phyloP scores from a whole-genome alignment of 2,113 vertebrate genomes.

The Baryphthengus martii region DNA sequence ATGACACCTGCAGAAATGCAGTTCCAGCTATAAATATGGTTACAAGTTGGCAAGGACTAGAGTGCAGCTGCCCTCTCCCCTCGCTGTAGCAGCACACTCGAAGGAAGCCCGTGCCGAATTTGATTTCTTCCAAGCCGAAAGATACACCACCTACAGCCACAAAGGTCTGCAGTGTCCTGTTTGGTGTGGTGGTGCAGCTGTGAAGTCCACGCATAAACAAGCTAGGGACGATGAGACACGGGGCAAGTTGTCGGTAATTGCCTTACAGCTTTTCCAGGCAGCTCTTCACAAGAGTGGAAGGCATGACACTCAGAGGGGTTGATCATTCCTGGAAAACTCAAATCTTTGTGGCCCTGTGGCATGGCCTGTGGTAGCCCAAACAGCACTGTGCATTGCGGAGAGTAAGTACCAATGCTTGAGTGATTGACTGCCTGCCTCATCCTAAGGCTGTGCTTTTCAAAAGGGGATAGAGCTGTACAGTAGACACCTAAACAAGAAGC shows the following conservation, averaged over 20 bases:
- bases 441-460: not conserved
- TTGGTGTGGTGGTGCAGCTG: not conserved
- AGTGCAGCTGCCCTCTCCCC: not conserved
- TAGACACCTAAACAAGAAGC: not conserved
- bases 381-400: not conserved
- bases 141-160: fast-evolving
- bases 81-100: not conserved
- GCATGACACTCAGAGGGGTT: too few relatives aligned
- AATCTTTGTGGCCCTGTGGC: not conserved
- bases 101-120: not conserved
- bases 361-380: not conserved
- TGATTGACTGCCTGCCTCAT: not conserved
- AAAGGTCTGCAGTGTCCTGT: fast-evolving
- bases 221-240: not conserved
- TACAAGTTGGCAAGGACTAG: not conserved
- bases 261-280: not conserved
- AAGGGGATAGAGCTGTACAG: not conserved
- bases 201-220: not conserved
- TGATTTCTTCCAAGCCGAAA: not conserved
- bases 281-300: not conserved
- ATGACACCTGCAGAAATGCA: not conserved
- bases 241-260: not conserved
- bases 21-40: not conserved
- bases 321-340: not conserved
- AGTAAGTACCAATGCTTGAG: not conserved